Conservation (phyloP, 2,113 vertebrate species). For the Athene noctua region DNA sequence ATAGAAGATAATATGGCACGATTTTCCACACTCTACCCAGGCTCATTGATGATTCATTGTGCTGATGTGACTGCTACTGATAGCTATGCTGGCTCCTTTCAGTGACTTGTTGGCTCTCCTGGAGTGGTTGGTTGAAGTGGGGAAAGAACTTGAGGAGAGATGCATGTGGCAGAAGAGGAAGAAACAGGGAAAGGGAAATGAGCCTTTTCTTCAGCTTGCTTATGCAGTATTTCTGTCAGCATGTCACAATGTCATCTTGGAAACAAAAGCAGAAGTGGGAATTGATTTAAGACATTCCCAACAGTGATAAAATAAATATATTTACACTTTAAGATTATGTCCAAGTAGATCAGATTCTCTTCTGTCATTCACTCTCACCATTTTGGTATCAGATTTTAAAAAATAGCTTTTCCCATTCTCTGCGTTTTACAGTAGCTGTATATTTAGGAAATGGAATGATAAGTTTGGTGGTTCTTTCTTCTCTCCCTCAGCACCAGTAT, state of each 20-base stretch:
- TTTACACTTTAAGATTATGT: background rate
- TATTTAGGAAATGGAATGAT: background rate
- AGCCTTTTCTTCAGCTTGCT: background rate
- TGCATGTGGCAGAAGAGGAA: background rate
- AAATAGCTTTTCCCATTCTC: background rate
- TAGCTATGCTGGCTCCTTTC: rapidly evolving
- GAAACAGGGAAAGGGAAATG: background rate
- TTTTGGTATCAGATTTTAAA: background rate
- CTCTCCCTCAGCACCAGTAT: background rate
- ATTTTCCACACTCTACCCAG: background rate
- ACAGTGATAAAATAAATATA: background rate
- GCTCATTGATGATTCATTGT: background rate
- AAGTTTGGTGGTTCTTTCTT: background rate
- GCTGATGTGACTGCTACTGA: background rate
- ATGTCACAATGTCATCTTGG: rapidly evolving
- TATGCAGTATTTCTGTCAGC: background rate
- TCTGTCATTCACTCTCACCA: background rate
- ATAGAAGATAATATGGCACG: background rate
- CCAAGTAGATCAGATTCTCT: background rate
- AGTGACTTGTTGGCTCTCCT: background rate
- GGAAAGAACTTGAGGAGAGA: background rate
- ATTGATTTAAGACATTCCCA: background rate
- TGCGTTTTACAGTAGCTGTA: background rate
- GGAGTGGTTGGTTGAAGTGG: background rate
- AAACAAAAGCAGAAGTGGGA: background rate